Evolutionary conservation across 2,113 vertebrate genomes (phyloP).

Genomic region (Pelusios castaneus): DNA sequence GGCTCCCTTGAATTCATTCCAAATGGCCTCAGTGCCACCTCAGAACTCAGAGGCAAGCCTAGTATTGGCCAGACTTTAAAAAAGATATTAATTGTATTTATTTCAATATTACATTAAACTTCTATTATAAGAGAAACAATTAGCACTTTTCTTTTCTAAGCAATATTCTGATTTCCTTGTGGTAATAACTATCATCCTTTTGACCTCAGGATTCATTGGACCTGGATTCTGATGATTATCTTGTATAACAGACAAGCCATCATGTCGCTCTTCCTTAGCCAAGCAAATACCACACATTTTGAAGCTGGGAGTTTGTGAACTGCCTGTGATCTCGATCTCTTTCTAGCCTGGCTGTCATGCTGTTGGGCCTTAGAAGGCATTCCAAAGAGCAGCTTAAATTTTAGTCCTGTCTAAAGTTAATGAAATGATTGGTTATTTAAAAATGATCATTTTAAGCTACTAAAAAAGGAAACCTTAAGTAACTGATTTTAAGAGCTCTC

Average conservation of each 20-base stretch:
- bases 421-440: not conserved
- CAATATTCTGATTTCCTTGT: not conserved
- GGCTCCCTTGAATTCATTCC: not conserved
- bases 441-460: not conserved
- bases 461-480: not conserved
- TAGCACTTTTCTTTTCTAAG: not conserved
- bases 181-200: not conserved
- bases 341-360: not conserved
- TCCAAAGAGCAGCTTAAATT: not conserved
- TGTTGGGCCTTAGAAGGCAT: not conserved
- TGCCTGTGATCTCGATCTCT: not conserved
- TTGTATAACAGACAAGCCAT: too few relatives aligned
- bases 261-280: not conserved
- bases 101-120: not conserved
- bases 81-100: not conserved
- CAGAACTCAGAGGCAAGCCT: rapidly evolving
- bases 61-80: not conserved
- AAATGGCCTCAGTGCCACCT: rapidly evolving
- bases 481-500: not conserved
- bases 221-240: not conserved
- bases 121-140: not conserved
- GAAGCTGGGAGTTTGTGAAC: not conserved
- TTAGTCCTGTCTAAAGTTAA: not conserved
- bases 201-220: not conserved
- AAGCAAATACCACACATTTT: rapidly evolving